Evolutionary conservation across 2,113 vertebrate species (phyloP), one percentile per base, ranked within the genome.

Genomic region (Anser cygnoides): DNA sequence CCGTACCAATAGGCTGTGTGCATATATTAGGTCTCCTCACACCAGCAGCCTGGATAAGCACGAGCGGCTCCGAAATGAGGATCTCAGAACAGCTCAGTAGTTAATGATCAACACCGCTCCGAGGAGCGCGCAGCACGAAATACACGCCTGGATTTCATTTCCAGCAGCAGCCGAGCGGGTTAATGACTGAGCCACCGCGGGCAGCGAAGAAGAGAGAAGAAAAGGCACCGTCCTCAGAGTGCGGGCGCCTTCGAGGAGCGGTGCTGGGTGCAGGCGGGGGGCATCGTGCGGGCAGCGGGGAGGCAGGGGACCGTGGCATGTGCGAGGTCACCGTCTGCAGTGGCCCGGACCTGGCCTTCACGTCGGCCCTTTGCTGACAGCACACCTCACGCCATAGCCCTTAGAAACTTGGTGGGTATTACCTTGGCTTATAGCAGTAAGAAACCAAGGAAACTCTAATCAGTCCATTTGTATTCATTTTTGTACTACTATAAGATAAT

Each of bases 311-410:
- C 50, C 4, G 12, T 13, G 7, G 50, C 23, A 2, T 13, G 50
- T 4, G 3, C 4, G 22, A 23, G 50, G 44, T 22, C 84, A 57
- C 35, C 11, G 8, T 5, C 29, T 29, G 28, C 29, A 15, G 29
- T 18, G 50, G 22, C 50, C 50, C 25, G 23, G 6, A 12, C 50
- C 50, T 23, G 49, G 12, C 50, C 50, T 12, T 23, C 50, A 12
- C 12, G 6, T 13, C 23, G 6, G 50, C 55, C n/a, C 70, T 18
- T 7, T 26, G 21, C 22, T 25, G 18, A 11, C 12, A 19, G 26
- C 26, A 0, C 3, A 3, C 14, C 37, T 63, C 17, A 22, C 15
- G 2, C 8, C 6, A 13, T 22, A 22, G 41, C 41, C 0, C 0
- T 23, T 31, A 26, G 4, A 39, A 62, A 19, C 13, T 2, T 11